Percentiles rank a stretch among this genome's conserved stretches.
phyloP scores from a whole-genome alignment of 2,888 invertebrate species.

The Stenodera caucasica region DNA sequence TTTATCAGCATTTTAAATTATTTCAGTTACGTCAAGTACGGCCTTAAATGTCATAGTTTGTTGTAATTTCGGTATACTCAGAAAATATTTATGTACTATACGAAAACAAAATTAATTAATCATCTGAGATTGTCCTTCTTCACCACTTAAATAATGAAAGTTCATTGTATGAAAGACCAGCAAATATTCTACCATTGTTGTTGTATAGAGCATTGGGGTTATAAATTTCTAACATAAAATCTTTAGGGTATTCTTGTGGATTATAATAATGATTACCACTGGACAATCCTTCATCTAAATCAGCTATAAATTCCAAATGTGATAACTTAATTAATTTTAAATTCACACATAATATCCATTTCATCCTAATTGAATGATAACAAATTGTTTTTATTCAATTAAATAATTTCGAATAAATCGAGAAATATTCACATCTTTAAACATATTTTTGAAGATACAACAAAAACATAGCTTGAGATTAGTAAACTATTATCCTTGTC shows the following conservation, averaged over 20 bases:
- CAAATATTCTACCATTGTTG: conserved; percentile 24
- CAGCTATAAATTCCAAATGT: background rate
- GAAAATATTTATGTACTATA: conserved; percentile 4
- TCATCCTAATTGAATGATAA: conserved; percentile 11
- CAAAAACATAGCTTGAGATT: background rate
- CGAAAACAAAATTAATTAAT: conserved; percentile 18
- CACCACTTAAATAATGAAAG: conserved; percentile 16
- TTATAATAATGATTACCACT: conserved; percentile 22
- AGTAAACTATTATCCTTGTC: background rate
- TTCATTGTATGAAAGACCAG: conserved; percentile 16
- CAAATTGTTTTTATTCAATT: conserved; percentile 22
- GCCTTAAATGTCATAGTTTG: conserved; percentile 12
- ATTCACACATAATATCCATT: too few relatives aligned
- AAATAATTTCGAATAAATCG: too few relatives aligned
- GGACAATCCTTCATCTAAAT: conserved; percentile 22
- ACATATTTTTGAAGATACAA: too few relatives aligned
- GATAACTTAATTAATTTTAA: conserved; percentile 4
- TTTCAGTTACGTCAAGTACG: conserved; percentile 9
- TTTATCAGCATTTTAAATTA: conserved; percentile 5
- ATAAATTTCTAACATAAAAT: conserved; percentile 27
- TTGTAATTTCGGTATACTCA: conserved; percentile 6
- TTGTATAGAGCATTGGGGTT: conserved; percentile 18
- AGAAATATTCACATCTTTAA: too few relatives aligned
- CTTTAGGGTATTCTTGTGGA: conserved; percentile 27
- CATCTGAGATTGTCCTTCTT: conserved; percentile 19